Conservation (phyloP, 2,797 vertebrate genomes). For the Falco peregrinus region DNA sequence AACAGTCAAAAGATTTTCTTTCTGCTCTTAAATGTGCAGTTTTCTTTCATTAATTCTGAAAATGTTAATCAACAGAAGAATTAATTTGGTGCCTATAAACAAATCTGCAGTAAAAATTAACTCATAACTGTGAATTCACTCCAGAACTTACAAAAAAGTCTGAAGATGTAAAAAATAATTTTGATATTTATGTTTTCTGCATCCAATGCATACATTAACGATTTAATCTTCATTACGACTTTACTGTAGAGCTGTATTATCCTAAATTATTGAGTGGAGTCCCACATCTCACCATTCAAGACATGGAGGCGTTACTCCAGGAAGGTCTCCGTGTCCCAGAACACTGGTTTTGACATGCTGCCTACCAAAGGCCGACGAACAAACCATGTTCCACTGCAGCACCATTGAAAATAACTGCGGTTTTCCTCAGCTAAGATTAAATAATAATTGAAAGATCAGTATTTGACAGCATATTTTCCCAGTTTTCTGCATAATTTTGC, state of each 20-base stretch:
- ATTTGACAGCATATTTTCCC: not conserved
- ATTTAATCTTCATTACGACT: not conserved
- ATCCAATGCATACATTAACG: not conserved
- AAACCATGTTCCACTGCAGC: not conserved
- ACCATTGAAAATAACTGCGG: not conserved
- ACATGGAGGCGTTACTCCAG: not conserved
- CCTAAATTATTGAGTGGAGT: not conserved
- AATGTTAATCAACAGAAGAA: not conserved
- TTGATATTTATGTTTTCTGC: not conserved
- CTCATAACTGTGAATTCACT: not conserved
- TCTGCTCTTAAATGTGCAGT: not conserved
- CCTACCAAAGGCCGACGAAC: not conserved
- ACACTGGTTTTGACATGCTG: not conserved
- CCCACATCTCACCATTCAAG: not conserved
- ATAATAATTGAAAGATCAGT: not conserved
- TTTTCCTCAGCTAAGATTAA: not conserved
- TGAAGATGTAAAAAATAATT: not conserved
- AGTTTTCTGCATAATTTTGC: not conserved
- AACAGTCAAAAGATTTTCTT: not conserved
- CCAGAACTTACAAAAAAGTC: not conserved
- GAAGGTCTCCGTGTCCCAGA: not conserved
- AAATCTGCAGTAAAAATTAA: not conserved
- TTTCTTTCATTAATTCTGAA: not conserved
- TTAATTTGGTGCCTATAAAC: not conserved
- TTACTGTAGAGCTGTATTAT: not conserved